These are phyloP conservation scores for Smittia sp. DNA, from an alignment of 2,888 invertebrate species.

Conservation along the genomic window DNA sequence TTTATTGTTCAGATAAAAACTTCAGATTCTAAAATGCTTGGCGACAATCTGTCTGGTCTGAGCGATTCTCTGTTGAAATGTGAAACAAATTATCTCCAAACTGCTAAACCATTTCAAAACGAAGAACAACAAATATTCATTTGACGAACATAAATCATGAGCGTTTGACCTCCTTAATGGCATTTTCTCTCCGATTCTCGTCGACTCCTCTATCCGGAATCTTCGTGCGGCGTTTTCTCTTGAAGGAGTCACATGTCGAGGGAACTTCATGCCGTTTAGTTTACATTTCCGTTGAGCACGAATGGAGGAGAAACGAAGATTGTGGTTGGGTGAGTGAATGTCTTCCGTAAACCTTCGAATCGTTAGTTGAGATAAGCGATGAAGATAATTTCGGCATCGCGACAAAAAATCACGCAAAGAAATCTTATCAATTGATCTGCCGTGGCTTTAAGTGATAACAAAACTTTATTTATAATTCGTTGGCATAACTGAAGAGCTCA, in stretches of 20 bases:
- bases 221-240: background rate
- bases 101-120: background rate
- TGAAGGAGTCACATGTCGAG: too few relatives aligned
- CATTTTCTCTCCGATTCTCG: background rate
- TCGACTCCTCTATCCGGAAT: slow-evolving; percentile 25
- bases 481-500: background rate
- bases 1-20: background rate
- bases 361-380: too few relatives aligned
- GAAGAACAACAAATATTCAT: slow-evolving; percentile 27
- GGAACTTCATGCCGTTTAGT: background rate
- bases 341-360: too few relatives aligned
- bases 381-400: too few relatives aligned
- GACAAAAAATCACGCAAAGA: too few relatives aligned
- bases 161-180: background rate
- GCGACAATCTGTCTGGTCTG: slow-evolving; percentile 10
- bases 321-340: too few relatives aligned
- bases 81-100: too few relatives aligned
- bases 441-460: too few relatives aligned
- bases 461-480: background rate
- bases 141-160: slow-evolving; percentile 21
- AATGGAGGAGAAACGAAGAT: too few relatives aligned
- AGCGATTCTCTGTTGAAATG: background rate
- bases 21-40: background rate
- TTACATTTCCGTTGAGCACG: background rate
- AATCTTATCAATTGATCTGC: background rate